Percentiles rank a stretch among this genome's conserved stretches.
phyloP scores from a whole-genome alignment of 2,113 vertebrate genomes.

The Jaculus jaculus region DNA sequence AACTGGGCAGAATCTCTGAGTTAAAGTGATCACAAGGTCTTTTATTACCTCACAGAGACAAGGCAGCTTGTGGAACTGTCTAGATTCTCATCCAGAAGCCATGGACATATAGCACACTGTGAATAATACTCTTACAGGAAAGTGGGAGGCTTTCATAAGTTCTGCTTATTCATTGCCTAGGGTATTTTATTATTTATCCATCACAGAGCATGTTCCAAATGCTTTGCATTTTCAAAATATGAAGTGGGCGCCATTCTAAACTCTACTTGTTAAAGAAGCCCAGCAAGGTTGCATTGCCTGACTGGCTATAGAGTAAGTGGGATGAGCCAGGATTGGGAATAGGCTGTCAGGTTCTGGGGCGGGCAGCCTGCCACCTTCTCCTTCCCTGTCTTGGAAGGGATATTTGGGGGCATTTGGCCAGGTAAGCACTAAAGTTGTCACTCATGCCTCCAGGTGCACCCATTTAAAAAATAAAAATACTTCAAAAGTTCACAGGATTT shows the following conservation, averaged over 20 bases:
- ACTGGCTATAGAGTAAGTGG: background rate
- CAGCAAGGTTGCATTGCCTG: background rate
- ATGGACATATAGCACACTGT: background rate
- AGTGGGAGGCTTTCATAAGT: background rate
- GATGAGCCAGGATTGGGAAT: background rate
- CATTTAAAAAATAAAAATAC: conserved; percentile 64
- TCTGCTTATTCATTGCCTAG: background rate
- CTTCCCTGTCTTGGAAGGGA: background rate
- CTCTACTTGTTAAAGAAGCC: background rate
- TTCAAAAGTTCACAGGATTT: conserved; percentile 25
- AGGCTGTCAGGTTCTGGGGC: background rate
- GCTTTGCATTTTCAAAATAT: background rate
- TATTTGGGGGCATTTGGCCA: background rate
- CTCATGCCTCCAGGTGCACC: background rate
- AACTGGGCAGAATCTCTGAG: background rate
- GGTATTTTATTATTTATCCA: background rate
- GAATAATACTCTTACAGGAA: background rate
- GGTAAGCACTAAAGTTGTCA: conserved; percentile 11
- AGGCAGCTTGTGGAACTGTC: background rate
- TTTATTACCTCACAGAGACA: background rate
- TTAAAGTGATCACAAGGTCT: conserved; percentile 18
- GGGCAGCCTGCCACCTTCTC: background rate
- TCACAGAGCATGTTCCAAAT: background rate
- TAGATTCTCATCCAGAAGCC: background rate
- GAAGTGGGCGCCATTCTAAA: background rate